Evolutionary conservation across 1,140 invertebrate genomes (phyloP), one percentile per base, ranked within the genome.

Genomic region (Episyrphus balteatus): DNA sequence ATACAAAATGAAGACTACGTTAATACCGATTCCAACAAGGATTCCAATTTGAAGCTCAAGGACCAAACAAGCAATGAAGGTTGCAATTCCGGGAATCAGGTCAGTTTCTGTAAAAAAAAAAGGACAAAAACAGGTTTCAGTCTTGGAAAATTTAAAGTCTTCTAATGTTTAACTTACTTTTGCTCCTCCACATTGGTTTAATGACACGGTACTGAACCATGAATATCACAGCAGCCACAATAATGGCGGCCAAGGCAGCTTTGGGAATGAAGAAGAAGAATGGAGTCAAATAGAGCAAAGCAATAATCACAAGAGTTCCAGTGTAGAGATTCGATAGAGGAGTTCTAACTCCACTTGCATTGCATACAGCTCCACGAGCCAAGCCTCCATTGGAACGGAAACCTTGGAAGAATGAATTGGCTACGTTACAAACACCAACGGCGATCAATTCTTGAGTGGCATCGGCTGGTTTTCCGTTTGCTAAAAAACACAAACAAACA

Each of bases 41-140:
- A 97, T 94, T 42, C 92, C 92, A 66, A 89, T 79, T 74, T 96
- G 88, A 43, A 94, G 70, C 40, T 84, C 86, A 51, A 92, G 63
- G 3, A 86, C 75, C 41, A 95, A 70, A 54, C 88, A 92, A 40
- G 84, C 78, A 18, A 92, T 67, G 59, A 95, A 94, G 3, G 91
- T 90, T 5, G 80, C 78, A 32, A 87, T 55, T 5, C 85, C 86
- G 7, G 88, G 86, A 48, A 94, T 76, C 46, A 94, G 71, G 63
- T 94, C 91, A 54, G 86, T 78, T 72, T 90, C 89, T 92, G 71
- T 32, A 72, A 75, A 57, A 66, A 37, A 12, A 46, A 47, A 42
- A 38, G 7, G 17, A 12, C 21, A 1, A 21, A 6, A 2, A 11
- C 8, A 1, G 1, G 1, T 56, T 74, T 79, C 81, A 86, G 76